phyloP scores from a whole-genome alignment of 2,113 vertebrate genomes.

The Hiodon alosoides region DNA sequence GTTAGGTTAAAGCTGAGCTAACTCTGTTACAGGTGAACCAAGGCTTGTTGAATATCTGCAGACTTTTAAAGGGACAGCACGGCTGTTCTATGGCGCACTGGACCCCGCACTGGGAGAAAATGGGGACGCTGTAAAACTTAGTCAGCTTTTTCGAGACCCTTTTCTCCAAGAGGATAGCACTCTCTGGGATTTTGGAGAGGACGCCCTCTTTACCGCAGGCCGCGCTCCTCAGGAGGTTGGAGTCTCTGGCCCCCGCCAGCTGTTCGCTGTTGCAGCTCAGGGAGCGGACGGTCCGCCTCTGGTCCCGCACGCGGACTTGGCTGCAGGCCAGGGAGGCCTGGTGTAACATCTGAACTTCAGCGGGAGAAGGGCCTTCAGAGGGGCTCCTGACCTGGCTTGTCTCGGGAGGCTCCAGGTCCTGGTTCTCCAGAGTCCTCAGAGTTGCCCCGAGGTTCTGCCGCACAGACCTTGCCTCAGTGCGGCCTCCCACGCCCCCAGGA shows the following conservation, averaged over 20 bases:
- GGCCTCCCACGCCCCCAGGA: background rate
- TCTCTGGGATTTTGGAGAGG: slow-evolving; percentile 64
- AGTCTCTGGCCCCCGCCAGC: background rate
- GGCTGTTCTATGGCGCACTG: slow-evolving; percentile 76
- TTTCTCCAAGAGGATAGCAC: slow-evolving; percentile 67
- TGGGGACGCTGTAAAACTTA: slow-evolving; percentile 87
- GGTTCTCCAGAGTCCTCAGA: slow-evolving; percentile 16
- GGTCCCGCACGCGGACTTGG: slow-evolving; percentile 58
- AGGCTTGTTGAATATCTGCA: slow-evolving; percentile 45
- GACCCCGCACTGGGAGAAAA: slow-evolving; percentile 74
- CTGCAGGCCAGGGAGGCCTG: slow-evolving; percentile 68
- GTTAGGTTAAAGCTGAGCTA: slow-evolving; percentile 40
- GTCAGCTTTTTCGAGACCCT: slow-evolving; percentile 77
- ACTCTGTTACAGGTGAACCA: slow-evolving; percentile 47
- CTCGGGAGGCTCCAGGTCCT: slow-evolving; percentile 28
- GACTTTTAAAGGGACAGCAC: slow-evolving; percentile 74
- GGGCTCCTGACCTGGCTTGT: slow-evolving; percentile 29
- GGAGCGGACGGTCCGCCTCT: slow-evolving; percentile 72
- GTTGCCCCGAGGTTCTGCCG: background rate
- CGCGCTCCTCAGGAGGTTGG: slow-evolving; percentile 41
- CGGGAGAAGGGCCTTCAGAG: slow-evolving; percentile 53
- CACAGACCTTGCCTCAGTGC: background rate
- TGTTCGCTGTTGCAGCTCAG: slow-evolving; percentile 83
- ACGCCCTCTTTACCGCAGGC: slow-evolving; percentile 38
- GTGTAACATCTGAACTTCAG: slow-evolving; percentile 42